phyloP scores from a whole-genome alignment of 2,888 invertebrate species.

The Adineta ricciae region DNA sequence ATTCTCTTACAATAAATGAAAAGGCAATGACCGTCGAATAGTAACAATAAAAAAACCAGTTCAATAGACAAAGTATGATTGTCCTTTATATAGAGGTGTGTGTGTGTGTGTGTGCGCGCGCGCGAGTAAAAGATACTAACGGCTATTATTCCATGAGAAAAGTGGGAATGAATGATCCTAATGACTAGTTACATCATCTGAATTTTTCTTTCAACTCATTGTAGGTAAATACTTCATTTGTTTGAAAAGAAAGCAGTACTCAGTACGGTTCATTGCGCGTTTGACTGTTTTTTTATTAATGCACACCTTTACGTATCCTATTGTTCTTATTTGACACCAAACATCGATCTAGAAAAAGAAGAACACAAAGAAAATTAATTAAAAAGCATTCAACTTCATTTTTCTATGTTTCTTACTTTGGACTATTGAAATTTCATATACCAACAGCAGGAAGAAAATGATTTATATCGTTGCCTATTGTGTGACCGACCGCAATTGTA shows the following conservation, averaged over 20 bases:
- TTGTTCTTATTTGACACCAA: not conserved
- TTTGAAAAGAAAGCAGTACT: not conserved
- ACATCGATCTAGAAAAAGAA: not conserved
- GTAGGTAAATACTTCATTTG: not conserved
- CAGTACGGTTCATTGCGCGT: not conserved
- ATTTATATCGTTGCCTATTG: not conserved
- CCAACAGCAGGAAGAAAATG: not conserved
- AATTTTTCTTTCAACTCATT: not conserved
- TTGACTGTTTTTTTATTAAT: not conserved
- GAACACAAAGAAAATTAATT: not conserved
- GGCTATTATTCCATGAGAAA: conserved; percentile 8
- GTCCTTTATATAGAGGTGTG: not conserved
- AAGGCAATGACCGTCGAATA: not conserved
- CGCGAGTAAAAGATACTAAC: not conserved
- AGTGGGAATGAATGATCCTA: not conserved
- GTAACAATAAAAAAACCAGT: not conserved
- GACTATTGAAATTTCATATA: not conserved
- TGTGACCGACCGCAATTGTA: not conserved
- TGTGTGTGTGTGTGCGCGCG: not conserved
- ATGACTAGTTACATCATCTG: not conserved
- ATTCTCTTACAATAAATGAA: not conserved
- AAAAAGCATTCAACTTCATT: not conserved
- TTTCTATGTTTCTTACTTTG: not conserved
- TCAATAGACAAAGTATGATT: not conserved
- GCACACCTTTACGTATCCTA: not conserved